Evolutionary conservation across 2,113 vertebrate species (phyloP), one percentile per base, ranked within the genome.

Genomic region (Pyrgilauda ruficollis): DNA sequence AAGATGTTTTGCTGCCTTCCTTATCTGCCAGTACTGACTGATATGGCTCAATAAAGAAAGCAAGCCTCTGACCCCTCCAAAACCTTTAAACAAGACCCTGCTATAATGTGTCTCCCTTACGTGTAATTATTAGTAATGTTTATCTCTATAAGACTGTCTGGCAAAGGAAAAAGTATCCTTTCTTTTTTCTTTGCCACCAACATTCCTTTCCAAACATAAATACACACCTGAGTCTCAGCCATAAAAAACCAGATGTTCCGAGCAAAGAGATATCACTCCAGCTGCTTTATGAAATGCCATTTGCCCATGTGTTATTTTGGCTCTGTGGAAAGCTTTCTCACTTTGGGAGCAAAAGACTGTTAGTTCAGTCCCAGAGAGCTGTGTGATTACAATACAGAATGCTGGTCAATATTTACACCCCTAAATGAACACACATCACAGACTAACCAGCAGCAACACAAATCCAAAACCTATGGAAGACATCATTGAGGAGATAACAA

Each of bases 381-480:
- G 62, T 89, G 94, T 77, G 91, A 31, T 90, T 95, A 86, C 96
- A 94, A 69, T 49, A 81, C 37, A 82, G 62, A 86, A 61, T 4
- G 21, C 43, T 77, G 56, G 69, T 33, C 81, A 93, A 79, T 83
- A 91, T 95, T 93, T 96, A 59, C 64, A 58, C 62, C 41, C 92
- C 70, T 90, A 93, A 96, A 96, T 86, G 94, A 95, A 67, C 86
- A 76, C 69, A 64, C 50, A 83, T 89, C 63, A 76, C 66, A 80
- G 79, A 46, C 33, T 93, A 95, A 94, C 55, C 63, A 82, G 76
- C 50, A 43, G 49, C 70, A 63, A 88, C 68, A 88, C 46, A 95
- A 90, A 90, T 55, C 72, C 52, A 90, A 91, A 94, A 87, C 61
- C 94, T 94, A 27, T 44, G 75, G 74, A 95, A 96, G 75, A 92